Percentiles rank a stretch among this genome's conserved stretches.
Conservation (phyloP, 37 sponge, comb jelly and placozoan species). For the Ianthella basta region DNA sequence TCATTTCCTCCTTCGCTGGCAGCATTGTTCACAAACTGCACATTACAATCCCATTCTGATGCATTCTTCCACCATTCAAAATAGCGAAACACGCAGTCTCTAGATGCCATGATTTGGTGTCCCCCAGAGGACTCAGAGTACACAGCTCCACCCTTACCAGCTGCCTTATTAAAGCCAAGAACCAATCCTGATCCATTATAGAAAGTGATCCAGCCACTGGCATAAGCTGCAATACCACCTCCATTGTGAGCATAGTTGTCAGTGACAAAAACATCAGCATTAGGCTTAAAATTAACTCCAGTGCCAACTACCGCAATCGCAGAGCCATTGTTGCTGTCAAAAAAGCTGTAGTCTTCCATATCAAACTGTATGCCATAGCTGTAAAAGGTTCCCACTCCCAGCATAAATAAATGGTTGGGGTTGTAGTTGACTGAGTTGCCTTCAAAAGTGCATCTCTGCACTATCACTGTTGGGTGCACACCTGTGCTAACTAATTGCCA, state of each 20-base stretch:
- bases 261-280: not conserved
- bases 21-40: not conserved
- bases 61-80: not conserved
- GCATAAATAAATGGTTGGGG: not conserved
- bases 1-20: not conserved
- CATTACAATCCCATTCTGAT: not conserved
- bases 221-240: conserved; percentile 13
- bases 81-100: conserved; percentile 5
- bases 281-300: not conserved
- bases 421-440: not conserved
- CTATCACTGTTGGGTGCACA: not conserved
- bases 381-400: not conserved
- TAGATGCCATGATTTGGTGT: conserved; percentile 3
- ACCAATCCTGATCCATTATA: not conserved
- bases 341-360: not conserved
- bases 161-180: not conserved
- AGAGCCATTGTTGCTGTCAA: not conserved
- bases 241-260: not conserved
- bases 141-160: conserved; percentile 13
- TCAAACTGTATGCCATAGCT: not conserved
- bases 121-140: conserved; percentile 3
- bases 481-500: not conserved
- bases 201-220: conserved; percentile 1
- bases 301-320: conserved; percentile 2
- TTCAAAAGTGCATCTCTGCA: not conserved